Conservation (phyloP, 2,113 vertebrate genomes). For the Pyxicephalus adspersus region DNA sequence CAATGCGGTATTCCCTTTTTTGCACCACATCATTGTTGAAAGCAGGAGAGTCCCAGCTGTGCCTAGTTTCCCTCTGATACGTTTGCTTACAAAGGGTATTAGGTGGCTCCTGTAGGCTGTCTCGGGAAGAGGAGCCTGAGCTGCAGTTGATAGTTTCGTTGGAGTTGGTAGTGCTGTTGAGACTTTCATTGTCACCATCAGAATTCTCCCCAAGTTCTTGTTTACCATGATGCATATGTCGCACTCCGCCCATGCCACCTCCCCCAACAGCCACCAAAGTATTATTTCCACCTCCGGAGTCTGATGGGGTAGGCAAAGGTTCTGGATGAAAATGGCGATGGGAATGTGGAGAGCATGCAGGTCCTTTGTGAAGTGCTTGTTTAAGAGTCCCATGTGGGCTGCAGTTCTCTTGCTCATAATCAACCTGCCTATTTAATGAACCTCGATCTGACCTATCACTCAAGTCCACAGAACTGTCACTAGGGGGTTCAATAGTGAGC, state of each 20-base stretch:
- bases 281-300: constrained; percentile 73
- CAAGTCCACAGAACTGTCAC: constrained; percentile 93
- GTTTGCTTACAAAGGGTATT: constrained; percentile 79
- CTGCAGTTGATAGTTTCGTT: constrained; percentile 95
- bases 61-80: constrained; percentile 89
- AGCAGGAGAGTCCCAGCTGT: constrained; percentile 92
- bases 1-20: constrained; percentile 89
- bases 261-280: constrained; percentile 64
- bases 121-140: constrained; percentile 89
- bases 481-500: constrained; percentile 91
- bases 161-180: constrained; percentile 91
- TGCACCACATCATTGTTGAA: constrained; percentile 93
- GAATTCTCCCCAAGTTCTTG: constrained; percentile 72
- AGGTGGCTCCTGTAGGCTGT: constrained; percentile 86
- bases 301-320: constrained; percentile 75
- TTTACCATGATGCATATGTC: constrained; percentile 63
- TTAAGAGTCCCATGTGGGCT: constrained; percentile 87
- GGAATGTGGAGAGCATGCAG: constrained; percentile 77
- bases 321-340: constrained; percentile 74
- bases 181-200: constrained; percentile 89
- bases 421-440: constrained; percentile 83
- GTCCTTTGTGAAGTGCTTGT: constrained; percentile 79
- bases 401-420: constrained; percentile 83
- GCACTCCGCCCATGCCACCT: constrained; percentile 62
- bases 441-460: constrained; percentile 90